Base-by-base conservation (phyloP, 2,888 invertebrate species). In the Bombyx huttoni region DNA sequence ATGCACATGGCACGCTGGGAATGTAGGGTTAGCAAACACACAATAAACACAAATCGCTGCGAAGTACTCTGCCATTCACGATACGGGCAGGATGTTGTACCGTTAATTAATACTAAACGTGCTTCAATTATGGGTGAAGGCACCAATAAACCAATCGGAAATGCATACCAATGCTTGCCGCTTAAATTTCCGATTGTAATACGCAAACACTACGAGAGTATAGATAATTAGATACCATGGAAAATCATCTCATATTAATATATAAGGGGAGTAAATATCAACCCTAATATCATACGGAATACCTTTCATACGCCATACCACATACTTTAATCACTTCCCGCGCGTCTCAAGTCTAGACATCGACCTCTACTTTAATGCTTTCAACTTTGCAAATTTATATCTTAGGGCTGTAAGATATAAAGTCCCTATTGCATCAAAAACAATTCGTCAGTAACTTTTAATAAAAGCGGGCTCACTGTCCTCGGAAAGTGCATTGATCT, bases 401-500 rank as follows among this genome's bases (percentile, higher is more conserved):
- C 84, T 78, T 81, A 79, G 60, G 58, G 53, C 65, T 51, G 53
- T 55, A 52, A 55, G 65, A 57, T 78, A 3, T 24, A 85, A 81
- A 81, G 78, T 75, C 71, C 65, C 63, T 73, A 76, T 76, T 83
- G 60, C 69, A 58, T 62, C 65, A 65, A 59, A 57, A 65, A 65
- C 60, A 58, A 57, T 58, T 64, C 59, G 67, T 69, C 67, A 70
- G 68, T 69, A 73, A 75, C 75, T 74, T 76, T 73, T 70, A 73
- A 82, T 83, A 85, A 86, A 83, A 86, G 78, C 79, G 72, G 74
- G 78, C 81, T 73, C 75, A 76, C 75, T 83, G 83, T 85, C 87
- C 85, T 86, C 87, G 80, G 76, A 80, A 85, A 87, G 88, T 87
- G 87, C 88, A 88, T 88, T 88, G 88, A 86, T 88, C 88, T 86